Conservation (phyloP, 2,888 invertebrate species). For the Molorchus minor region DNA sequence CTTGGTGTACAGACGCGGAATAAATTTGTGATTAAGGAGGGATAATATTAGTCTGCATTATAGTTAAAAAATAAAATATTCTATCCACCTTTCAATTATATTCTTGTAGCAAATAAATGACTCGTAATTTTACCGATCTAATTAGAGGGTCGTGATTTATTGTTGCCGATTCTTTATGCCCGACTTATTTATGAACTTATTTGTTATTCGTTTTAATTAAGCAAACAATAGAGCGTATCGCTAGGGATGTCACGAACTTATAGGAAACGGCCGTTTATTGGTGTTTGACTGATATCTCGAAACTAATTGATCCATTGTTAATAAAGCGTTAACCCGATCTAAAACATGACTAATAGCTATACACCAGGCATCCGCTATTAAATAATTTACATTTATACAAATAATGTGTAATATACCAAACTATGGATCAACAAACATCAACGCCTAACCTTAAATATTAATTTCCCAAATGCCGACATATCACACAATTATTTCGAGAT, state of each 20-base stretch:
- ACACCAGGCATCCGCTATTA: too few species aligned
- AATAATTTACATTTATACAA: too few species aligned
- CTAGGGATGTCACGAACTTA: slow-evolving; percentile 2
- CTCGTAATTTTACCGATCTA: background rate
- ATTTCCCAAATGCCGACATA: too few species aligned
- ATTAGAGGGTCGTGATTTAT: background rate
- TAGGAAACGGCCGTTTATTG: background rate
- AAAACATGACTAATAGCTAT: too few species aligned
- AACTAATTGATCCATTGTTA: slow-evolving; percentile 2
- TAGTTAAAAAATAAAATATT: slow-evolving; percentile 3
- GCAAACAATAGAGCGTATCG: background rate
- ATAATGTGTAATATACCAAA: too few species aligned
- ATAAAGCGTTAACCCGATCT: too few species aligned
- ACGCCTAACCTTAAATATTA: too few species aligned
- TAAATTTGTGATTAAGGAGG: slow-evolving; percentile 26
- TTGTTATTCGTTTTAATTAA: slow-evolving; percentile 3
- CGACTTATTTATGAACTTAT: background rate
- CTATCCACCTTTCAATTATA: slow-evolving; percentile 11
- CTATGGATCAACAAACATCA: too few species aligned
- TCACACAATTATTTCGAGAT: too few species aligned
- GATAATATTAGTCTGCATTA: slow-evolving; percentile 20
- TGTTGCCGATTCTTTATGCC: background rate
- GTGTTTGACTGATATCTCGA: background rate
- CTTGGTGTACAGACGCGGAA: slow-evolving; percentile 40
- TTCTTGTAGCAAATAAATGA: background rate